Evolutionary conservation across 2,797 vertebrate genomes (phyloP).

Genomic region (Microhierax caerulescens): DNA sequence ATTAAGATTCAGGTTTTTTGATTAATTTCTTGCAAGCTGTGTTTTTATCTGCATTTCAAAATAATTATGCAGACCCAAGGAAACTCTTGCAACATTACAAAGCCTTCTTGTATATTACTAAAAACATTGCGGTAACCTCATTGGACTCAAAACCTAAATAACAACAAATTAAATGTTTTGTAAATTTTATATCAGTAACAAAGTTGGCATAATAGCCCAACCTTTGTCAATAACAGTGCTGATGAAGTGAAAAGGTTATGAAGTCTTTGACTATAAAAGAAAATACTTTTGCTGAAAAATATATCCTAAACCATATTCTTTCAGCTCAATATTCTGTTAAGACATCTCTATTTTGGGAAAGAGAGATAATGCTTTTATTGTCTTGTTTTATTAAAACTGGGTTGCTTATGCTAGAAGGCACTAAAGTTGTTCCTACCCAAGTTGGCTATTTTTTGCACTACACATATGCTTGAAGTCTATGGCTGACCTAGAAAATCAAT

Average conservation of each 20-base stretch:
- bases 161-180: not conserved
- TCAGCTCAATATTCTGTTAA: not conserved
- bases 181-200: not conserved
- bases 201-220: not conserved
- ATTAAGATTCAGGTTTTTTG: not conserved
- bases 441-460: not conserved
- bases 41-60: not conserved
- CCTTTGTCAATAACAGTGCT: not conserved
- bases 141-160: not conserved
- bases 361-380: not conserved
- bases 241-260: not conserved
- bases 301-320: not conserved
- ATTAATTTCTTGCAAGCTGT: not conserved
- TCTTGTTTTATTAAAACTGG: not conserved
- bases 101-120: accelerated
- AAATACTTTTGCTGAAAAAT: not conserved
- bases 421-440: not conserved
- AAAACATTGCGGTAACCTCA: not conserved
- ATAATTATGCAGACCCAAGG: not conserved
- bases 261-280: not conserved
- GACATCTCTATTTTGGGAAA: not conserved
- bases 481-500: not conserved
- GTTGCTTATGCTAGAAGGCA: not conserved
- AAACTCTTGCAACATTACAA: not conserved
- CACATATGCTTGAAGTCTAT: not conserved